Percentiles rank a stretch among this genome's conserved stretches.
Evolutionary conservation across 2,888 invertebrate genomes (phyloP).

Genomic region (Lissonota sp.): DNA sequence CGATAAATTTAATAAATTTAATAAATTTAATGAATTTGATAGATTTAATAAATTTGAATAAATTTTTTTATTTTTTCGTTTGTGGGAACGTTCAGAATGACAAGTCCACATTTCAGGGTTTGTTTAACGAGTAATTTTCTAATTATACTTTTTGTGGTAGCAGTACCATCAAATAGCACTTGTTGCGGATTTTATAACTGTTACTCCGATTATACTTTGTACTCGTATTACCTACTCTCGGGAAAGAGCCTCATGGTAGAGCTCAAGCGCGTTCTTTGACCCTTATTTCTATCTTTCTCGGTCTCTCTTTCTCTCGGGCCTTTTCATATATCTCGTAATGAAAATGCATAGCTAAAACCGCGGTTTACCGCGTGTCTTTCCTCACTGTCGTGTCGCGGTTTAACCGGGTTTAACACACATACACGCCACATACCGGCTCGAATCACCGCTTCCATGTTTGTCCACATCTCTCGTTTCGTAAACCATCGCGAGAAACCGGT

Average conservation of each 20-base stretch:
- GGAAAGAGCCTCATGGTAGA: background rate
- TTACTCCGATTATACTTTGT: background rate
- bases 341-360: constrained; percentile 16
- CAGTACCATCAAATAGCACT: background rate
- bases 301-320: background rate
- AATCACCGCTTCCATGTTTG: background rate
- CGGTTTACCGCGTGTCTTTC: constrained; percentile 10
- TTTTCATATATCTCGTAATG: constrained; percentile 15
- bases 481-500: background rate
- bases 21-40: too few species aligned
- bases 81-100: too few species aligned
- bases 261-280: constrained; percentile 25
- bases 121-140: too few species aligned
- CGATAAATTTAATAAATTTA: too few species aligned
- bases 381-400: too few species aligned
- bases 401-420: background rate
- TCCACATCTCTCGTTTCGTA: background rate
- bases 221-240: background rate
- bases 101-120: too few species aligned
- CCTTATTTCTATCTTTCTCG: background rate
- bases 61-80: too few species aligned
- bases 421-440: background rate
- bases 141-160: too few species aligned
- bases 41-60: too few species aligned
- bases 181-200: constrained; percentile 1